Evolutionary conservation across 2,113 vertebrate genomes (phyloP), one percentile per base, ranked within the genome.

Genomic region (Phaetusa simplex): DNA sequence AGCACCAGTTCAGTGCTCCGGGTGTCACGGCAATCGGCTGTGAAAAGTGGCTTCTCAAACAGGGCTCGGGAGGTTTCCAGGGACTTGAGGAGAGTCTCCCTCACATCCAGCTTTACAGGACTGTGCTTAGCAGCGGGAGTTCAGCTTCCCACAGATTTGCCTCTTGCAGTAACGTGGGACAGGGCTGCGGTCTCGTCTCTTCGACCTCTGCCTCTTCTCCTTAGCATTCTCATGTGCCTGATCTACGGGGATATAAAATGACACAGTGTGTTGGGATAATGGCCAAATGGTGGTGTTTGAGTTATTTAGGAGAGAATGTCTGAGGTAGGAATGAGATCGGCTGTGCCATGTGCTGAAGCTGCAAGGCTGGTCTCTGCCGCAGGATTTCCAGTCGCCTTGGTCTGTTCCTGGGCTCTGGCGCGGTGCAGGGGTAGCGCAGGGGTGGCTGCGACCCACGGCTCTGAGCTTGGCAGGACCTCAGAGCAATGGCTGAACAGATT

Each of bases 181-280:
- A 8, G 45, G 43, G 53, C 64, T 47, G 38, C 0, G 14, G 8
- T 49, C 34, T 36, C 14, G 3, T 13, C 42, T 49, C n/a, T 29
- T 4, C 34, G 45, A 32, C 65, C 74, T 50, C 42, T 14, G 55
- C 43, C 70, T 62, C 59, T 26, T 36, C 69, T 62, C 49, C 53
- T 61, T 3, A 9, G 15, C 45, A 8, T 21, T 22, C 32, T n/a
- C 40, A 11, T 0, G 5, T 17, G 15, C 0, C 2, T 11, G 66
- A 47, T 64, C 76, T 36, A 0, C 65, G 18, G 66, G 82, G 71
- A 16, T 6, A 13, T 3, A 8, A 32, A 45, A 11, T 24, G 49
- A 73, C 70, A 21, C 59, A 6, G 0, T 14, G 66, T 13, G 52
- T 64, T 69, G 78, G 90, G 82, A 19, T 26, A 36, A 49, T 0